Conservation (phyloP, 2,113 vertebrate species). For the Sminthopsis crassicaudata region DNA sequence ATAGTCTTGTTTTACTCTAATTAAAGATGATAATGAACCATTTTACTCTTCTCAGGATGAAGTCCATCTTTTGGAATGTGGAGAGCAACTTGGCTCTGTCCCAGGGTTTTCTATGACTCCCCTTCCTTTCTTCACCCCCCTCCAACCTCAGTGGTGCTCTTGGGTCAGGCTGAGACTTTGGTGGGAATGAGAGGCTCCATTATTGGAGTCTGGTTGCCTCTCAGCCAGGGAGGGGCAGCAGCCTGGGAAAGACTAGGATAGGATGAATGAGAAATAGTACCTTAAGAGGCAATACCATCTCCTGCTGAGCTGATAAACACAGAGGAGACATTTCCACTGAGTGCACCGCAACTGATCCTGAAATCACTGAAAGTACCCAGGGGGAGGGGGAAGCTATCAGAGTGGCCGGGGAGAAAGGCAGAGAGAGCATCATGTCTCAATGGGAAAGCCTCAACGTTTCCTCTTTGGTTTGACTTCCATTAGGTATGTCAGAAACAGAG, state of each 20-base stretch:
- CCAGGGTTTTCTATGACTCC: background rate
- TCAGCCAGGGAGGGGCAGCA: constrained; percentile 17
- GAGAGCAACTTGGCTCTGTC: background rate
- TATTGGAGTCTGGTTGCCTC: background rate
- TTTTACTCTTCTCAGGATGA: background rate
- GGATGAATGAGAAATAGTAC: background rate
- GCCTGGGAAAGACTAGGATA: background rate
- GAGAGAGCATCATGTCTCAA: background rate
- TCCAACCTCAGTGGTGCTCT: background rate
- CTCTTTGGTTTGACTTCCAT: constrained; percentile 31
- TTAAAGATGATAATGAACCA: background rate
- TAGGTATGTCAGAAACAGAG: constrained; percentile 42
- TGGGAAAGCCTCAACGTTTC: background rate
- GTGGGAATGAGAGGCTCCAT: background rate
- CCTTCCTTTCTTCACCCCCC: background rate
- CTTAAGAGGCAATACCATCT: constrained; percentile 56
- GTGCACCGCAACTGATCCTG: background rate
- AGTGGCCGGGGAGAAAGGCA: background rate
- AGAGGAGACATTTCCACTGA: constrained; percentile 65
- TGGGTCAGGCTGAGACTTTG: background rate
- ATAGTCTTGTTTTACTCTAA: constrained; percentile 22
- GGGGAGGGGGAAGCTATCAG: background rate
- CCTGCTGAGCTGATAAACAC: constrained; percentile 69
- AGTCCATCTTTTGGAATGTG: background rate
- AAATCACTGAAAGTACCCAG: constrained; percentile 52